Evolutionary conservation across 2,888 invertebrate species (phyloP).

Genomic region (Drosophila tripunctata): DNA sequence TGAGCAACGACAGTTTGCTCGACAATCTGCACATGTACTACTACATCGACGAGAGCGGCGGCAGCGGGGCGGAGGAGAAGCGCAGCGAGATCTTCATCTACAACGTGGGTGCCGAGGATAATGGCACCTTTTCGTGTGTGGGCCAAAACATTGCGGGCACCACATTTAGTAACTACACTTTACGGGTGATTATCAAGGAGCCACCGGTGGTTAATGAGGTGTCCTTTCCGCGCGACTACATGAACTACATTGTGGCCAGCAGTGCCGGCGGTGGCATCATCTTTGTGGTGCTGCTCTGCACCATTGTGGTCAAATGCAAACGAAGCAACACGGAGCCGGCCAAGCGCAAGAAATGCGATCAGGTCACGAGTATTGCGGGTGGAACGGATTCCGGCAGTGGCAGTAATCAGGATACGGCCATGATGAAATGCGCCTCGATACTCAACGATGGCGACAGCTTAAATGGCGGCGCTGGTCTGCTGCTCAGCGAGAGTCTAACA

Average conservation of each 20-base stretch:
- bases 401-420: constrained; percentile 84
- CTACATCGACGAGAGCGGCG: constrained; percentile 89
- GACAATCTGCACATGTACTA: constrained; percentile 89
- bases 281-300: constrained; percentile 87
- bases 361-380: constrained; percentile 85
- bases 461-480: constrained; percentile 67
- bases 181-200: constrained; percentile 90
- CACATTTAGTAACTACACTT: constrained; percentile 91
- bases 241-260: constrained; percentile 88
- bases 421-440: constrained; percentile 86
- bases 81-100: constrained; percentile 91
- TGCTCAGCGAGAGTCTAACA: constrained; percentile 74
- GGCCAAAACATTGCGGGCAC: constrained; percentile 94
- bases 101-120: constrained; percentile 91
- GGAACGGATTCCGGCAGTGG: constrained; percentile 64
- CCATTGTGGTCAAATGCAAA: constrained; percentile 87
- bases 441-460: constrained; percentile 79
- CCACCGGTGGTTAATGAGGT: constrained; percentile 89
- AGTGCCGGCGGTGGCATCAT: constrained; percentile 88
- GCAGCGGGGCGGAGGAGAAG: constrained; percentile 88
- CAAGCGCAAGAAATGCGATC: constrained; percentile 86
- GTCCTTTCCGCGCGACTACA: constrained; percentile 89
- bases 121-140: constrained; percentile 93
- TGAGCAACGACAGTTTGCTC: constrained; percentile 90
- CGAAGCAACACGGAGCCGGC: constrained; percentile 81